A percentile compares a stretch with the other conserved stretches of the same genome.
Evolutionary conservation across 1,140 invertebrate species (phyloP).

Genomic region (Eupristina koningsbergeri): DNA sequence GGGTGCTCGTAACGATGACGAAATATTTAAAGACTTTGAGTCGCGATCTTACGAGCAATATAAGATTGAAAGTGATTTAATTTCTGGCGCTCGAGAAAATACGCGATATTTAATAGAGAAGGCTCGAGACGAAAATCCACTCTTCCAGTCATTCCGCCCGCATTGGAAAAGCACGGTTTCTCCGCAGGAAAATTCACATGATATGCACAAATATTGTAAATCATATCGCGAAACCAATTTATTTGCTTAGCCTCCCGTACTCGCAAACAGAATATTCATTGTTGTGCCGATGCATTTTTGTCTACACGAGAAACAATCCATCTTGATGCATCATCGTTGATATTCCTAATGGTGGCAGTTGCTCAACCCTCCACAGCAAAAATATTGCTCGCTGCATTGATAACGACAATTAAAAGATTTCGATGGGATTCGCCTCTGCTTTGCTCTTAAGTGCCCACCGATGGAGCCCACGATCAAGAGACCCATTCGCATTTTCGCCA

Average conservation of each 20-base stretch:
- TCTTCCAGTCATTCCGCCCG: not conserved
- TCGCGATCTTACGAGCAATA: not conserved
- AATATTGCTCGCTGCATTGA: not conserved
- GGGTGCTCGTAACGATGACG: not conserved
- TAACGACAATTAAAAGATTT: not conserved
- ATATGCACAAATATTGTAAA: not conserved
- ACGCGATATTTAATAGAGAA: not conserved
- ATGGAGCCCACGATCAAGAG: too few relatives aligned
- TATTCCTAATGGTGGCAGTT: not conserved
- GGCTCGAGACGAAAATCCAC: not conserved
- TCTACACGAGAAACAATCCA: not conserved
- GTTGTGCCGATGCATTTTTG: not conserved
- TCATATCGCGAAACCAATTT: not conserved
- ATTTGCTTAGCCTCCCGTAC: not conserved
- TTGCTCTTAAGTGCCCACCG: too few relatives aligned
- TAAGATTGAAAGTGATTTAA: constrained; percentile 25
- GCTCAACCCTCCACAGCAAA: not conserved
- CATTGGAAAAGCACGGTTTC: not conserved
- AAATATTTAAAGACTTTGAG: constrained; percentile 30
- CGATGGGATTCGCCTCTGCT: not conserved
- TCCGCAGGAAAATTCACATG: not conserved
- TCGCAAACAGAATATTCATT: too few relatives aligned
- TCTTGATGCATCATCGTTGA: not conserved
- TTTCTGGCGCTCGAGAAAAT: not conserved
- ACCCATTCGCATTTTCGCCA: too few relatives aligned